Percentiles rank a stretch among this genome's conserved stretches.
Conservation (phyloP, 2,113 vertebrate species). For the Pelecanoides urinatrix region DNA sequence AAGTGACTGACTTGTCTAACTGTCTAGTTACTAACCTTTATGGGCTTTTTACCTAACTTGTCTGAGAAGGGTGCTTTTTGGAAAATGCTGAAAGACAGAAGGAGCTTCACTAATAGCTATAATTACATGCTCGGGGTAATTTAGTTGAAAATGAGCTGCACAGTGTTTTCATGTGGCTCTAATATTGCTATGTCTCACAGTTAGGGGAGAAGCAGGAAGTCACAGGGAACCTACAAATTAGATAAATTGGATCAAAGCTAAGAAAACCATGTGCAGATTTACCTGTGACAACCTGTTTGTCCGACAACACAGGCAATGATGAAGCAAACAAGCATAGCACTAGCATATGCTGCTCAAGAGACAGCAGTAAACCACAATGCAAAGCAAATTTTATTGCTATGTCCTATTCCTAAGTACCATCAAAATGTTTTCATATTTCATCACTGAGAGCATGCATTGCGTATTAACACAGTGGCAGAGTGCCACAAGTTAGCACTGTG, state of each 20-base stretch:
- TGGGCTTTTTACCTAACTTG: background rate
- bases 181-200: background rate
- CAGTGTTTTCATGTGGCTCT: background rate
- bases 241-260: background rate
- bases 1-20: background rate
- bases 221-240: conserved; percentile 12
- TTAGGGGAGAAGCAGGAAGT: background rate
- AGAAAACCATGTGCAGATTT: conserved; percentile 31
- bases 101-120: conserved; percentile 6
- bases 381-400: background rate
- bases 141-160: conserved; percentile 2
- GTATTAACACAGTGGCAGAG: background rate
- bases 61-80: background rate
- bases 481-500: background rate
- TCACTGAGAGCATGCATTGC: background rate
- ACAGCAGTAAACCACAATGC: conserved; percentile 28
- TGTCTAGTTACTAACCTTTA: background rate
- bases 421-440: conserved; percentile 30
- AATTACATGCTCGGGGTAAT: conserved; percentile 12
- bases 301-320: background rate
- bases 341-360: conserved; percentile 62
- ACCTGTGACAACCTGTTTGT: conserved; percentile 68
- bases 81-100: background rate
- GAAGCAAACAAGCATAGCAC: conserved; percentile 31
- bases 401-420: conserved; percentile 46